These are phyloP conservation scores for Origma solitaria DNA, from an alignment of 2,113 vertebrate genomes.

Conservation along the genomic window DNA sequence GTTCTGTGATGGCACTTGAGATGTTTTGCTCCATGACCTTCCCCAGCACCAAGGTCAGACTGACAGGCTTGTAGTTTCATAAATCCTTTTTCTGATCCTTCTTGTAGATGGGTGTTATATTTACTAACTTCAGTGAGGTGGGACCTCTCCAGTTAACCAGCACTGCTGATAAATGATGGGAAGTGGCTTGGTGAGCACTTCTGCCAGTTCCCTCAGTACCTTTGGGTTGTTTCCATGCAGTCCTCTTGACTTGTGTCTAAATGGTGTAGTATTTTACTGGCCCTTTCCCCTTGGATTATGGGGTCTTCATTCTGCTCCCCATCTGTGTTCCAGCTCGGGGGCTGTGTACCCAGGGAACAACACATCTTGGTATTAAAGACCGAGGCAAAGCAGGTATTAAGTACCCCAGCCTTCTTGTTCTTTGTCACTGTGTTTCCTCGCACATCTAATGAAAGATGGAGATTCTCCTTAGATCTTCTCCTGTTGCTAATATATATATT, in stretches of 20 bases:
- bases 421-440: background rate
- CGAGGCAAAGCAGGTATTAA: background rate
- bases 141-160: background rate
- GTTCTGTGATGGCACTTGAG: background rate
- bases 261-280: background rate
- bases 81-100: background rate
- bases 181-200: background rate
- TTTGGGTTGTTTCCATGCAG: background rate
- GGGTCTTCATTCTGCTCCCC: background rate
- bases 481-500: background rate
- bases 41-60: background rate
- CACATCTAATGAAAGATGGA: background rate
- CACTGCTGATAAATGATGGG: background rate
- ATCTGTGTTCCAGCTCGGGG: background rate
- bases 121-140: background rate
- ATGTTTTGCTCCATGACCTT: background rate
- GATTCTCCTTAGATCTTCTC: background rate
- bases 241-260: fast-evolving
- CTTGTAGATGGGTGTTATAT: background rate
- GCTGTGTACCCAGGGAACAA: background rate
- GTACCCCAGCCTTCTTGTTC: background rate
- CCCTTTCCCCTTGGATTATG: background rate
- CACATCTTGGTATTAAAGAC: background rate
- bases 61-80: background rate
- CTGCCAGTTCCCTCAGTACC: background rate